These are phyloP conservation scores for Hippoglossus stenolepis DNA, from an alignment of 2,113 vertebrate species.

Conservation along the genomic window DNA sequence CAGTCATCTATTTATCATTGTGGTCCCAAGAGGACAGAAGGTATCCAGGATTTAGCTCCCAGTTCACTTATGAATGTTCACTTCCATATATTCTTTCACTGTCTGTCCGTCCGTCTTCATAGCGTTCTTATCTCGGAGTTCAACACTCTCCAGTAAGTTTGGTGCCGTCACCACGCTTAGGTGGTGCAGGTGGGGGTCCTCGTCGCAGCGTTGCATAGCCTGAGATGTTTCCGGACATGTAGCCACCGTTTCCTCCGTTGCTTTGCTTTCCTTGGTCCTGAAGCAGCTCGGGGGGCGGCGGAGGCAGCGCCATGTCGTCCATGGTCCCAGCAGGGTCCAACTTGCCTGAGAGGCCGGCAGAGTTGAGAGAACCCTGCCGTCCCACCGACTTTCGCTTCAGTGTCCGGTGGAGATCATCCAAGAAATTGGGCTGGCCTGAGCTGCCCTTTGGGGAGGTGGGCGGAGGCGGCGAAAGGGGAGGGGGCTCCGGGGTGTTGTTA, in stretches of 20 bases:
- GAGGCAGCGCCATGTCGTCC: slow-evolving; percentile 96
- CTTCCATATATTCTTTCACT: slow-evolving; percentile 39
- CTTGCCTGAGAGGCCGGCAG: slow-evolving; percentile 80
- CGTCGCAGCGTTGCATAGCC: slow-evolving; percentile 96
- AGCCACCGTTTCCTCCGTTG: slow-evolving; percentile 77
- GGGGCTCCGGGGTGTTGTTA: slow-evolving; percentile 85
- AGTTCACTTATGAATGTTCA: slow-evolving; percentile 1
- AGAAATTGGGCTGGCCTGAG: slow-evolving; percentile 93
- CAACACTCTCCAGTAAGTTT: slow-evolving; percentile 94
- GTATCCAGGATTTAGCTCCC: slow-evolving; percentile 3
- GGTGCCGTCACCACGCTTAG: slow-evolving; percentile 94
- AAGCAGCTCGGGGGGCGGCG: slow-evolving; percentile 93
- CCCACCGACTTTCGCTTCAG: slow-evolving; percentile 95
- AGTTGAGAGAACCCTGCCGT: slow-evolving; percentile 88
- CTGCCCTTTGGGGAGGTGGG: slow-evolving; percentile 92
- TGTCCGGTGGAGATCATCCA: slow-evolving; percentile 95
- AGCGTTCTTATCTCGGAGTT: slow-evolving; percentile 35
- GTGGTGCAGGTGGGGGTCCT: slow-evolving; percentile 93
- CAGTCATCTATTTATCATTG: slow-evolving; percentile 18
- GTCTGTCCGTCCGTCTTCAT: slow-evolving; percentile 29
- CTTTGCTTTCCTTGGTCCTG: slow-evolving; percentile 85
- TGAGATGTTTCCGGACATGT: slow-evolving; percentile 89
- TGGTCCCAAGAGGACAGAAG: slow-evolving; percentile 16
- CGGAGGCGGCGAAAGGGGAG: slow-evolving; percentile 72
- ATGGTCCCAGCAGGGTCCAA: slow-evolving; percentile 84